These are phyloP conservation scores for Prionailurus viverrinus DNA, from an alignment of 2,113 vertebrate genomes.

Conservation along the genomic window DNA sequence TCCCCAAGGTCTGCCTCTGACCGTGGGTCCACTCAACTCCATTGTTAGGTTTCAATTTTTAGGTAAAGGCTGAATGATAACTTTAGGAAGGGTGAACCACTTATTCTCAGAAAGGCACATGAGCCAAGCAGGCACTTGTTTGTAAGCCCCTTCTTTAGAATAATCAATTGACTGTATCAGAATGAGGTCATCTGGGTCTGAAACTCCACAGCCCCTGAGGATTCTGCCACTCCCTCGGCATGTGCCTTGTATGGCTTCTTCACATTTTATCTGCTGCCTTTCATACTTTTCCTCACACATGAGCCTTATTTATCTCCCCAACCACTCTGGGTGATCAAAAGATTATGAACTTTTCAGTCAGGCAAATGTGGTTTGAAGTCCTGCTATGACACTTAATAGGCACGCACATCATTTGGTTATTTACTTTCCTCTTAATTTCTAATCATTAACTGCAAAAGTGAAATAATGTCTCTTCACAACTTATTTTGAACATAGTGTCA, in stretches of 20 bases:
- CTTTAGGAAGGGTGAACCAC: not conserved
- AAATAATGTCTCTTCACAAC: not conserved
- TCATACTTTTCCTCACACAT: not conserved
- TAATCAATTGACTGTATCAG: not conserved
- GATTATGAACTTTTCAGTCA: not conserved
- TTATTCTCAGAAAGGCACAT: not conserved
- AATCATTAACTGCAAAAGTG: not conserved
- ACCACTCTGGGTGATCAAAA: not conserved
- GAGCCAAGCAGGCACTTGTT: not conserved
- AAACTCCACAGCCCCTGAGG: not conserved
- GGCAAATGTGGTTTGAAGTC: not conserved
- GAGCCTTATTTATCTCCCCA: not conserved
- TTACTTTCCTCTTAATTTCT: not conserved
- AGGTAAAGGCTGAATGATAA: not conserved
- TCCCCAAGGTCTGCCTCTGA: not conserved
- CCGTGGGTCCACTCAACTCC: not conserved
- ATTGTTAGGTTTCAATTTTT: not conserved
- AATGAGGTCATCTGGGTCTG: not conserved
- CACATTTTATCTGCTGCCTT: not conserved
- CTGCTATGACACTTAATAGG: not conserved
- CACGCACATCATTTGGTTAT: not conserved
- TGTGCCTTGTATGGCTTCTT: not conserved
- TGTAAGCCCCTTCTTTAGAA: not conserved
- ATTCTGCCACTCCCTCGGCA: not conserved
- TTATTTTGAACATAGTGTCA: not conserved